Evolutionary conservation across 2,888 invertebrate genomes (phyloP).

Genomic region (Eupithecia tripunctaria): DNA sequence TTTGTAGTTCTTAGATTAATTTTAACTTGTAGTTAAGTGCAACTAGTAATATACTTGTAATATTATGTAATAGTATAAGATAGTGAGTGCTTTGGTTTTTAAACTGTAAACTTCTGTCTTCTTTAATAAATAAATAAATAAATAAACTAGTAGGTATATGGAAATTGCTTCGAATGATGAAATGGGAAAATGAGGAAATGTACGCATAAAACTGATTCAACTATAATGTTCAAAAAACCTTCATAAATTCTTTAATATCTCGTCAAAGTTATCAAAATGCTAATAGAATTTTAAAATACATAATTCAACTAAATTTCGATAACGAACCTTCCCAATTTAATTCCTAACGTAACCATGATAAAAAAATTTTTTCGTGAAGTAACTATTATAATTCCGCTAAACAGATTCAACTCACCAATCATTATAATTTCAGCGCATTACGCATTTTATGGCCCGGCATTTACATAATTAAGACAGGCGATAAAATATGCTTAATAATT

Average conservation of each 20-base stretch:
- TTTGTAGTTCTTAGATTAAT: no score
- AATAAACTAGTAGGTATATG: no score
- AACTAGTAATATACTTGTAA: no score
- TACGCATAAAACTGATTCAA: neutral
- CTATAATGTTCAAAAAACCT: neutral
- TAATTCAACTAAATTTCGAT: neutral
- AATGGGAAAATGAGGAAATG: no score
- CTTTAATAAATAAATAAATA: no score
- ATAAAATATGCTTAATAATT: constrained; percentile 34
- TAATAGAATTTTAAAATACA: neutral
- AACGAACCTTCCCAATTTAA: neutral
- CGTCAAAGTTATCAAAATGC: neutral
- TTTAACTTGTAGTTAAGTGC: no score
- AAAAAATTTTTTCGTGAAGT: neutral
- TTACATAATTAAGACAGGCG: constrained; percentile 33
- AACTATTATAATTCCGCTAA: neutral
- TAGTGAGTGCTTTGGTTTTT: no score
- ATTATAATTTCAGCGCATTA: constrained; percentile 12
- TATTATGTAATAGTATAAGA: no score
- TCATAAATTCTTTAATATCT: neutral
- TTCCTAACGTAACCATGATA: neutral
- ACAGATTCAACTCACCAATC: neutral
- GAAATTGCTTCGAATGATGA: no score
- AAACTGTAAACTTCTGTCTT: no score
- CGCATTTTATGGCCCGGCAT: constrained; percentile 34